Conservation (phyloP, 1,140 invertebrate genomes). For the Globodera ellingtonae region DNA sequence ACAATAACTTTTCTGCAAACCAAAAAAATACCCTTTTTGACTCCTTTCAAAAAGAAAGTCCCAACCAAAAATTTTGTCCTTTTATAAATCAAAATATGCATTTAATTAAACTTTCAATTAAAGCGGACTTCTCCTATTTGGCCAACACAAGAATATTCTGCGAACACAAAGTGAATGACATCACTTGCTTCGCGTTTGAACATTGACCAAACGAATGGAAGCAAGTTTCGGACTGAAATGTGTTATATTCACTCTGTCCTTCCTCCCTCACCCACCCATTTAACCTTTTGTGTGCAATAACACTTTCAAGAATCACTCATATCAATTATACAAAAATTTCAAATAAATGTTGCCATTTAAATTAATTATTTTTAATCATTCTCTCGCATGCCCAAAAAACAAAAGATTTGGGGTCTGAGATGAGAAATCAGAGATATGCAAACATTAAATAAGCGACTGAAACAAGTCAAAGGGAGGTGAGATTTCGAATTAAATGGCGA, state of each 20-base stretch:
- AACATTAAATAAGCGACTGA: background rate
- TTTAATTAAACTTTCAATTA: conserved; percentile 13
- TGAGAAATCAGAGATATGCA: background rate
- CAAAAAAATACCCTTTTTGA: background rate
- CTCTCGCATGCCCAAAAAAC: background rate
- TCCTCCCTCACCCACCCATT: background rate
- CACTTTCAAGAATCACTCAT: background rate
- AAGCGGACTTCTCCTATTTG: conserved; percentile 54
- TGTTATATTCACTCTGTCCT: background rate
- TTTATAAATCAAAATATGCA: background rate
- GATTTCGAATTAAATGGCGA: background rate
- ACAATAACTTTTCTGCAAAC: background rate
- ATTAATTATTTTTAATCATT: background rate
- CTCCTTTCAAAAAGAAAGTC: too few relatives aligned
- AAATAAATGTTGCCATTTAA: background rate
- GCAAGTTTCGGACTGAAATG: background rate
- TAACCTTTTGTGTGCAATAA: conserved; percentile 5
- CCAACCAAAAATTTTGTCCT: background rate
- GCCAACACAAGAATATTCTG: conserved; percentile 55
- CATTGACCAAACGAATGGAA: conserved; percentile 35
- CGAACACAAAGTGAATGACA: conserved; percentile 51
- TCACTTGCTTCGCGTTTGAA: conserved; percentile 57
- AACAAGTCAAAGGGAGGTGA: background rate
- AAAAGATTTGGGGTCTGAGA: background rate
- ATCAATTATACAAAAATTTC: background rate